Evolutionary conservation across 2,888 invertebrate genomes (phyloP).

Genomic region (Cylindroiulus punctatus): DNA sequence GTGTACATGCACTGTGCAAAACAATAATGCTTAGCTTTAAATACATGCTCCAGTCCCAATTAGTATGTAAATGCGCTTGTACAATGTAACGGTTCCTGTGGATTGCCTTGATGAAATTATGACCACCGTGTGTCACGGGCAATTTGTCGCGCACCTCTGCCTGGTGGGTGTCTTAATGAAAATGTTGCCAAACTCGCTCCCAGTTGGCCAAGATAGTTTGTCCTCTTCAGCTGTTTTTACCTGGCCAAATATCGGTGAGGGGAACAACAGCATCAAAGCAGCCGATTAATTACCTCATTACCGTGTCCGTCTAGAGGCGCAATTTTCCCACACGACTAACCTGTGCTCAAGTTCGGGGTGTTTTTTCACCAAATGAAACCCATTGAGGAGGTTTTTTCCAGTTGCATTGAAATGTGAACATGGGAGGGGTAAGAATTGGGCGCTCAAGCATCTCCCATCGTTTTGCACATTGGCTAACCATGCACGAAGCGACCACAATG

Average conservation of each 20-base stretch:
- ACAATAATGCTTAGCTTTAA: too few relatives aligned
- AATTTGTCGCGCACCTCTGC: neutral
- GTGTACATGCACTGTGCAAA: too few relatives aligned
- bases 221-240: neutral
- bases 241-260: neutral
- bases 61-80: too few relatives aligned
- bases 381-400: neutral
- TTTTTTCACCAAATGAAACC: neutral
- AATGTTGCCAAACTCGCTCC: neutral
- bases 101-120: neutral
- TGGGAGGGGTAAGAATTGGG: neutral
- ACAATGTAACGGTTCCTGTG: neutral
- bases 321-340: conserved; percentile 24
- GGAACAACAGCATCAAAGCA: conserved; percentile 15
- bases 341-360: neutral
- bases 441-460: neutral
- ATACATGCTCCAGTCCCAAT: too few relatives aligned
- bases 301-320: neutral
- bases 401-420: conserved; percentile 5
- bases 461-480: neutral
- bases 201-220: neutral
- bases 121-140: neutral
- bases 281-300: conserved; percentile 43
- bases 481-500: neutral
- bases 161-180: conserved; percentile 20